Conservation (phyloP, 2,888 invertebrate genomes). For the Pseudococcus viburni region DNA sequence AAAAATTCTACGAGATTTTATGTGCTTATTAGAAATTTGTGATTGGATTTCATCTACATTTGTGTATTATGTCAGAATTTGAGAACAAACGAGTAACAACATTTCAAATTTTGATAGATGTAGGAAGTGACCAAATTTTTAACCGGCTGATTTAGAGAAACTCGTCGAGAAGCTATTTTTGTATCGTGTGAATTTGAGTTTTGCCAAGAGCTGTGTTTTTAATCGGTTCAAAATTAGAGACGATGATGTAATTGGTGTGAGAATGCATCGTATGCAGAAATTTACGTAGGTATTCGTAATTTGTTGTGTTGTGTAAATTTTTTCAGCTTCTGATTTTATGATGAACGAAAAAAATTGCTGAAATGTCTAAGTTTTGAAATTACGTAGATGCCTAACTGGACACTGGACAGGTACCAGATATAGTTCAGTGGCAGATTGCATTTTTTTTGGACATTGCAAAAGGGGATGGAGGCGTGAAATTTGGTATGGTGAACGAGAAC, state of each 20-base stretch:
- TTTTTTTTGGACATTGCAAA: too few species aligned
- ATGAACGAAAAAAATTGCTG: too few species aligned
- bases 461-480: too few species aligned
- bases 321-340: too few species aligned
- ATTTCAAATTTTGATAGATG: constrained; percentile 18
- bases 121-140: neutral
- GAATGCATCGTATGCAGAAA: too few species aligned
- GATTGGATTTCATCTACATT: neutral
- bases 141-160: neutral
- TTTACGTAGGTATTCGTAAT: too few species aligned
- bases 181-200: neutral
- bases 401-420: too few species aligned
- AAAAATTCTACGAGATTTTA: neutral
- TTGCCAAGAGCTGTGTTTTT: neutral
- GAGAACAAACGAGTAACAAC: neutral
- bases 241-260: neutral
- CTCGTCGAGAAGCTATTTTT: neutral
- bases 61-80: neutral
- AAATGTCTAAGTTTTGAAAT: too few species aligned
- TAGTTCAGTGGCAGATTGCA: too few species aligned
- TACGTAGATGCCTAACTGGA: too few species aligned
- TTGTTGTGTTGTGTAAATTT: too few species aligned
- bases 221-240: neutral
- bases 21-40: neutral
- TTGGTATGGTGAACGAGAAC: too few species aligned